These are phyloP conservation scores for Rhopilema esculentum DNA, from an alignment of 30 jellyfish, hydroid and myxozoan species.

Conservation along the genomic window DNA sequence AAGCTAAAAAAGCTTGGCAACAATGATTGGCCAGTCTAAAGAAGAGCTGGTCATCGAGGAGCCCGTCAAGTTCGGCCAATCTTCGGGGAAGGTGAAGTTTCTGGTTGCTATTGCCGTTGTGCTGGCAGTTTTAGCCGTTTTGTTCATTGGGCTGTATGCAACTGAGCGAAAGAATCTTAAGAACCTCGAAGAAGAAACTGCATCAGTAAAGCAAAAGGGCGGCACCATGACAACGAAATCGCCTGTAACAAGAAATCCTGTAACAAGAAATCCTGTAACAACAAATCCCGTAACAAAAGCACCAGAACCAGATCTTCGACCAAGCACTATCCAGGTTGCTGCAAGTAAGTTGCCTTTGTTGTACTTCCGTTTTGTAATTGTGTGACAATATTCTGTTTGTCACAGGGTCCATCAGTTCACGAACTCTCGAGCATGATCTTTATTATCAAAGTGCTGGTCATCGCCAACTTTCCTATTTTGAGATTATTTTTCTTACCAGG, in stretches of 20 bases:
- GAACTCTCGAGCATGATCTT: no score
- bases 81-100: conserved; percentile 10
- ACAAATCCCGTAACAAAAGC: background rate
- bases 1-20: background rate
- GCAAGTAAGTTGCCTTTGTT: conserved; percentile 33
- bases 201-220: conserved; percentile 5
- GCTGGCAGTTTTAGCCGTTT: conserved; percentile 10
- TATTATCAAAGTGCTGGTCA: no score
- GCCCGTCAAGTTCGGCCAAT: background rate
- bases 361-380: background rate
- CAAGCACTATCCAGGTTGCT: conserved; percentile 24
- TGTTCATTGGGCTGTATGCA: conserved; percentile 40
- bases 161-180: conserved; percentile 29
- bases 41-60: conserved; percentile 43
- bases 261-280: background rate
- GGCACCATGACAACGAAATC: conserved; percentile 1
- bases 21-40: conserved; percentile 11
- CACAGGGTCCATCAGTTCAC: no score
- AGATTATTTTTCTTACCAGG: no score
- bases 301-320: conserved; percentile 3
- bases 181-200: conserved; percentile 7
- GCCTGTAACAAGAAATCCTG: no score
- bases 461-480: no score
- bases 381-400: background rate
- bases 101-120: conserved; percentile 21